These are phyloP conservation scores for Peromyscus californicus DNA, from an alignment of 2,113 vertebrate species.

Conservation along the genomic window DNA sequence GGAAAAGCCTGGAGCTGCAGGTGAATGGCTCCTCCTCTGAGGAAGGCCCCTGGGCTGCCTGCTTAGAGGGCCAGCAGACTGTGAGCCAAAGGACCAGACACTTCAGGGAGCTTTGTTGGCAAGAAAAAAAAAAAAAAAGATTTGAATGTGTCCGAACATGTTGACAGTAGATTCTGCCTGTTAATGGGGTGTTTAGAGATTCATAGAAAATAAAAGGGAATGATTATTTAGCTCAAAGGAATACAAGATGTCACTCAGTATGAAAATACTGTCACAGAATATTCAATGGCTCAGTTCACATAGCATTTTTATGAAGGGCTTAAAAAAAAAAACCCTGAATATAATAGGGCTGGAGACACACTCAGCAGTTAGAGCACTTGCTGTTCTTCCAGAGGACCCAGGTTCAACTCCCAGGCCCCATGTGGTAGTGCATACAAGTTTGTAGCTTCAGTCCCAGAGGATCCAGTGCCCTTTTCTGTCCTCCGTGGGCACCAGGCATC, in stretches of 20 bases:
- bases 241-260: neutral
- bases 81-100: neutral
- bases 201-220: conserved; percentile 3
- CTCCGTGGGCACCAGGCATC: neutral
- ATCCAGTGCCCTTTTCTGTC: neutral
- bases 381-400: neutral
- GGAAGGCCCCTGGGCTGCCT: neutral
- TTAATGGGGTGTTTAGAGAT: neutral
- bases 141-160: neutral
- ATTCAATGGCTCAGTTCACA: neutral
- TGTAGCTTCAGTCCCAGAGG: neutral
- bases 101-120: neutral
- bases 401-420: neutral
- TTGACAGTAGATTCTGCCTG: neutral
- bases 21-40: neutral
- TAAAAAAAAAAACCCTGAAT: neutral
- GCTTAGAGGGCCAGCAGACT: neutral
- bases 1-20: neutral
- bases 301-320: neutral
- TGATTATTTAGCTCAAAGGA: conserved; percentile 17
- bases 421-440: too few relatives aligned
- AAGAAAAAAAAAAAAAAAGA: neutral
- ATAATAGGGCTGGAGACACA: neutral
- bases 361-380: neutral
- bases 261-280: conserved; percentile 32